Percentiles rank a stretch among this genome's conserved stretches.
These are phyloP conservation scores for Furcifer pardalis DNA, from an alignment of 2,797 vertebrate species.

Conservation along the genomic window DNA sequence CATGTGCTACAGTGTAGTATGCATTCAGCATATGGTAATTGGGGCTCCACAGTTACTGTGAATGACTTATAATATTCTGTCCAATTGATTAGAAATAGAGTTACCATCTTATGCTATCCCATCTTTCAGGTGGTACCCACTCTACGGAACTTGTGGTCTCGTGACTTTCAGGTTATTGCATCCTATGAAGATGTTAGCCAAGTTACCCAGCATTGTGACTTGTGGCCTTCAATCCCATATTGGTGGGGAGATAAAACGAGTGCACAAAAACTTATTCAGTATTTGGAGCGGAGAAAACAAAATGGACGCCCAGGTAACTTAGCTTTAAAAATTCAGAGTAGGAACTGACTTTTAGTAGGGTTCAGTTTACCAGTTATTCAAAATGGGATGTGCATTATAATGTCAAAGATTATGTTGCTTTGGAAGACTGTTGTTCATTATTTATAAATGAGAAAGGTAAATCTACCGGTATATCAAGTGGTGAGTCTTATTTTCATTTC, in stretches of 20 bases:
- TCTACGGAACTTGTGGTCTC: constrained; percentile 83
- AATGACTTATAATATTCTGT: neutral
- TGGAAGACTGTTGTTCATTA: neutral
- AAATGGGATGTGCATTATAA: neutral
- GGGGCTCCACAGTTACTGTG: neutral
- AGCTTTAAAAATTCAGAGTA: fast-evolving
- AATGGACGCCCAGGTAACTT: constrained; percentile 84
- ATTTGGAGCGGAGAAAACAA: constrained; percentile 81
- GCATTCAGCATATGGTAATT: fast-evolving
- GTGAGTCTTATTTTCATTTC: constrained; percentile 14
- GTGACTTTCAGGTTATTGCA: constrained; percentile 84
- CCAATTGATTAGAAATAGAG: neutral
- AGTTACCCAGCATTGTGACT: constrained; percentile 72
- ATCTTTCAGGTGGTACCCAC: constrained; percentile 78
- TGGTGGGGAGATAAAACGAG: constrained; percentile 87
- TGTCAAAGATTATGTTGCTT: neutral
- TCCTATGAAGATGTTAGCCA: constrained; percentile 80
- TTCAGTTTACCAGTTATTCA: fast-evolving
- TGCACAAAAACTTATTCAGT: constrained; percentile 76
- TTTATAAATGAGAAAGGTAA: neutral
- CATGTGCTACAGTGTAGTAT: neutral
- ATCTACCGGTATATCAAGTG: neutral
- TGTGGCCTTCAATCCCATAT: constrained; percentile 88
- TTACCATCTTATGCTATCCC: neutral
- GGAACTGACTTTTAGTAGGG: fast-evolving